Base-by-base conservation (phyloP, 2,888 invertebrate genomes). In the Eubasilissa splendida region DNA sequence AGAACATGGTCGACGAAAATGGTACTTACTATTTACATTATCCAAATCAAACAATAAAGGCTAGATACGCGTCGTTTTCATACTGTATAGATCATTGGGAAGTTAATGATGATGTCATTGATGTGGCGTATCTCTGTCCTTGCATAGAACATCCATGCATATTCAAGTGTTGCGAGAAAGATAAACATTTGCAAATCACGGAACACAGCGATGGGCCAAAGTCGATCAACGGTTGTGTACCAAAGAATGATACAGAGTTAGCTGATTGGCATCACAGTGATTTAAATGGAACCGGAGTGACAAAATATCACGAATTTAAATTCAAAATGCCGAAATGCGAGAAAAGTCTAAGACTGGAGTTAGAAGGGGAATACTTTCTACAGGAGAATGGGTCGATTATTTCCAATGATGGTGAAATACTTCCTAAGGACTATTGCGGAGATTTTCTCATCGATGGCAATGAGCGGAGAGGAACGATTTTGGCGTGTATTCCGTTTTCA, bases 101-200 rank as follows among this genome's bases (percentile, higher is more conserved):
- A 58, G 4, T n/a, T 58, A 63, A 76, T 14, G 77, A n/a, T 31
- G 42, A 33, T 0, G 12, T 14, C 2, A 10, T 9, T n/a, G 42
- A 58, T 42, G 3, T 79, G 10, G 80, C 70, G 12, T 70, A 63
- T 22, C 22, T 73, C 9, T 80, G 80, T 60, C 76, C 77, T 1
- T 80, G 80, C 65, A 10, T 71, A n/a, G 80, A 80, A 54, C 63
- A 80, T 14, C 7, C 71, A n/a, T 80, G 80, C 76, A 63, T 80
- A 11, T 63, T 8, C 10, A 80, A 80, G 22, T 80, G 80, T 63
- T 80, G 80, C 53, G 9, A 3, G 9, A n/a, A n/a, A 10, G 76
- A 31, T 11, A 1, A 60, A 56, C 70, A 80, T 14, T n/a, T 80
- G 42, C 11, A 50, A n/a, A 42, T n/a, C 10, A 22, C 68, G 10